These are phyloP conservation scores for Cotesia glomerata DNA, from an alignment of 1,140 invertebrate genomes.

Conservation along the genomic window DNA sequence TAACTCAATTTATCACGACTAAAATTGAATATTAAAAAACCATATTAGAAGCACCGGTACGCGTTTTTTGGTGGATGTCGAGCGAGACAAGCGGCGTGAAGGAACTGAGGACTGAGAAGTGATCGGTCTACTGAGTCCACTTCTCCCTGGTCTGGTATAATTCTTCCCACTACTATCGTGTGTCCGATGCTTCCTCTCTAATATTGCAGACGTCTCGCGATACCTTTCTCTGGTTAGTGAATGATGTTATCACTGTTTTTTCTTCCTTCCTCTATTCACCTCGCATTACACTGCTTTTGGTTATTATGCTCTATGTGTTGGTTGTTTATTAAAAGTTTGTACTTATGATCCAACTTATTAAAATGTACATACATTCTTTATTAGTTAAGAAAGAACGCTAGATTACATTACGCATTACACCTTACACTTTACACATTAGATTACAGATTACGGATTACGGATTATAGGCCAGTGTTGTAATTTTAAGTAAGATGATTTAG, in stretches of 20 bases:
- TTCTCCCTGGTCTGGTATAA: slow-evolving; percentile 43
- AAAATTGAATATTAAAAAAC: slow-evolving; percentile 39
- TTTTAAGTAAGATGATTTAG: too few relatives aligned
- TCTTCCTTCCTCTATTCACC: neutral
- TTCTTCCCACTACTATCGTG: slow-evolving; percentile 47
- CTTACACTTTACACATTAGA: too few relatives aligned
- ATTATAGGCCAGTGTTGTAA: too few relatives aligned
- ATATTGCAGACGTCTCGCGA: slow-evolving; percentile 49
- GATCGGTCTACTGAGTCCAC: slow-evolving; percentile 49
- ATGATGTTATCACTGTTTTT: slow-evolving; percentile 25
- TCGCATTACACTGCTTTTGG: too few relatives aligned
- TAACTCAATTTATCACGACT: neutral
- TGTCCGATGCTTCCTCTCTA: slow-evolving; percentile 57
- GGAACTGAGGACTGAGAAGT: slow-evolving; percentile 56
- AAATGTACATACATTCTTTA: too few relatives aligned
- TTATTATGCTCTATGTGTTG: neutral
- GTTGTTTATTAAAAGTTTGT: neutral
- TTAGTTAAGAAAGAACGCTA: too few relatives aligned
- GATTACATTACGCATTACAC: too few relatives aligned
- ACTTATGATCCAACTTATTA: too few relatives aligned
- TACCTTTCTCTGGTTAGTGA: slow-evolving; percentile 57
- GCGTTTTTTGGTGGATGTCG: slow-evolving; percentile 22
- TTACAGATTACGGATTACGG: too few relatives aligned
- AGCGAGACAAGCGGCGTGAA: slow-evolving; percentile 48
- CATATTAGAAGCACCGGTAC: slow-evolving; percentile 48